A percentile compares a stretch with the other conserved stretches of the same genome.
Evolutionary conservation across 1,140 invertebrate species (phyloP).

Genomic region (Trichoplusia ni): DNA sequence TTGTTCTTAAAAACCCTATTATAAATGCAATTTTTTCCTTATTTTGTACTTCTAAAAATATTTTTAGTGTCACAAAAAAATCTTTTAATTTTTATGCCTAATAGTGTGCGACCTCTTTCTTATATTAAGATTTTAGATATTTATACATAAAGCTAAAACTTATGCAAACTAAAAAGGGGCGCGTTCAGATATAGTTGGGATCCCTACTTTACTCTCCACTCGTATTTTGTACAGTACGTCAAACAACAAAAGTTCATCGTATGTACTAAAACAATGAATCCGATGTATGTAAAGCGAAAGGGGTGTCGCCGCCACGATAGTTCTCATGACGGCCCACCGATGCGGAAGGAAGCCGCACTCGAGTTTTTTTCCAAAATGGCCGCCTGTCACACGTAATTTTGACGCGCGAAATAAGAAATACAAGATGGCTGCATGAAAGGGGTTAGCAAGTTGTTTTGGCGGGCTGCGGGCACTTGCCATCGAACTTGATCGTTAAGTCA

Average conservation of each 20-base stretch:
- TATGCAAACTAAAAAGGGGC: constrained; percentile 18
- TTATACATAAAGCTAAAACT: not conserved
- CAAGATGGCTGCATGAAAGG: constrained; percentile 69
- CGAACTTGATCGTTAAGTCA: constrained; percentile 30
- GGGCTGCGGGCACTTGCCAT: not conserved
- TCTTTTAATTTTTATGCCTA: too few relatives aligned
- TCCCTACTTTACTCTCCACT: constrained; percentile 48
- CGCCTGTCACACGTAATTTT: constrained; percentile 73
- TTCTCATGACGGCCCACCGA: constrained; percentile 74
- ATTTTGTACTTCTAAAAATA: too few relatives aligned
- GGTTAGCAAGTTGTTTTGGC: constrained; percentile 51
- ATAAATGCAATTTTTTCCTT: too few relatives aligned
- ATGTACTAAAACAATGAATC: constrained; percentile 80
- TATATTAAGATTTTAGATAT: not conserved
- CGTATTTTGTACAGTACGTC: constrained; percentile 60
- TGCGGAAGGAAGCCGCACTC: constrained; percentile 78
- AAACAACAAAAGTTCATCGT: constrained; percentile 75
- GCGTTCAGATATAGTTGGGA: constrained; percentile 3
- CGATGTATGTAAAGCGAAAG: constrained; percentile 77
- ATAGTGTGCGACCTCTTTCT: too few relatives aligned
- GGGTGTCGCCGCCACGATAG: constrained; percentile 74
- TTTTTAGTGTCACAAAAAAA: too few relatives aligned
- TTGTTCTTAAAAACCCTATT: too few relatives aligned
- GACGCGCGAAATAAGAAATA: constrained; percentile 65
- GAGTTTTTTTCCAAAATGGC: constrained; percentile 79